Percentiles rank a stretch among this genome's conserved stretches.
These are phyloP conservation scores for Drosophila prostipennis DNA, from an alignment of 2,888 invertebrate species.

Conservation along the genomic window DNA sequence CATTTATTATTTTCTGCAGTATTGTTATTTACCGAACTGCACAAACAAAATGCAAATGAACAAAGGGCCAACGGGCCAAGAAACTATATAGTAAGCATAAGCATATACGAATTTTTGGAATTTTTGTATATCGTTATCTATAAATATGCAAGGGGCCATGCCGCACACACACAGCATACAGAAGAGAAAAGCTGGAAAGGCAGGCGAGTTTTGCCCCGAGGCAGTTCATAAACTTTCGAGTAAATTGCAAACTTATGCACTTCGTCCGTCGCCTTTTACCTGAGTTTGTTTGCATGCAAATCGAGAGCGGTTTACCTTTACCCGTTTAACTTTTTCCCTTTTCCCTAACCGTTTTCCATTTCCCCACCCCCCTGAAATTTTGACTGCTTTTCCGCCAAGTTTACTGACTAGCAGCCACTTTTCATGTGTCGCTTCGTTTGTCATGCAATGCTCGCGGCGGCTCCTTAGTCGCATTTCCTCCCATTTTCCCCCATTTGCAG, in stretches of 20 bases:
- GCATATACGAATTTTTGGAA: conserved; percentile 17
- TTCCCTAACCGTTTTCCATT: not conserved
- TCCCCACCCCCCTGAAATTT: conserved; percentile 6
- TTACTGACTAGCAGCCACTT: conserved; percentile 49
- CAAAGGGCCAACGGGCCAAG: not conserved
- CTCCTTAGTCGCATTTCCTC: conserved; percentile 5
- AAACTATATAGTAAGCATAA: conserved; percentile 10
- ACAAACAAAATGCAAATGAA: conserved; percentile 15
- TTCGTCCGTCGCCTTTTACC: conserved; percentile 36
- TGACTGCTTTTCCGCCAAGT: conserved; percentile 13
- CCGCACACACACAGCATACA: not conserved
- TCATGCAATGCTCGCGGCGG: conserved; percentile 51
- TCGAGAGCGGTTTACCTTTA: conserved; percentile 35
- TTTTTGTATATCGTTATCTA: conserved; percentile 32
- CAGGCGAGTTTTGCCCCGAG: conserved; percentile 29
- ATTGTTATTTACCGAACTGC: conserved; percentile 1
- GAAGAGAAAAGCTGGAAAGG: not conserved
- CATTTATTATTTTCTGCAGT: not conserved
- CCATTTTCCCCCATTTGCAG: not conserved
- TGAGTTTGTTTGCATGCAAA: conserved; percentile 50
- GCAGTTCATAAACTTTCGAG: conserved; percentile 72
- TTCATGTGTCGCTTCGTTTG: conserved; percentile 64
- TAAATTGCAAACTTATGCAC: conserved; percentile 73
- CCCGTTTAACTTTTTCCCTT: conserved; percentile 1
- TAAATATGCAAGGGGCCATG: conserved; percentile 19